Conservation (phyloP, 2,113 vertebrate genomes). For the Bufo gargarizans region DNA sequence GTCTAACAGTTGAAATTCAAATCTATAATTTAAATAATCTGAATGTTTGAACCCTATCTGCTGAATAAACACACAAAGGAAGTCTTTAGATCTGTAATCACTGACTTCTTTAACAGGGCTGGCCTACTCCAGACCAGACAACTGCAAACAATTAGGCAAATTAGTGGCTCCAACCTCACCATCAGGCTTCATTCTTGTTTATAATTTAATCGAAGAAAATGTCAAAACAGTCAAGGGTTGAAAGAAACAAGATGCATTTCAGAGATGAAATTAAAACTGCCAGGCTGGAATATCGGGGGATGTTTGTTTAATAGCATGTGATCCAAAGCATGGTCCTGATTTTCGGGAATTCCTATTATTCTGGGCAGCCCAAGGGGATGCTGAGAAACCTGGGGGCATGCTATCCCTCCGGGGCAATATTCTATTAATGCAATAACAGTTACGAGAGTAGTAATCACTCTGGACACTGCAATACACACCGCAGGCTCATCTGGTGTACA, state of each 20-base stretch:
- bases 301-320: constrained; percentile 99
- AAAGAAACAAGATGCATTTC: constrained; percentile 99
- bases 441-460: constrained; percentile 66
- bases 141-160: constrained; percentile 99
- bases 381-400: constrained; percentile 71
- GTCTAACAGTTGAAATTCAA: constrained; percentile 88
- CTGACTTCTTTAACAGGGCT: constrained; percentile 81
- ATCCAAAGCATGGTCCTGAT: constrained; percentile 88
- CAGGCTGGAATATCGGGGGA: constrained; percentile 99
- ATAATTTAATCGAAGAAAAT: constrained; percentile 99
- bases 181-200: constrained; percentile 99
- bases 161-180: constrained; percentile 99
- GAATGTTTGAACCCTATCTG: constrained; percentile 93
- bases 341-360: constrained; percentile 87
- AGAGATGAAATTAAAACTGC: constrained; percentile 99
- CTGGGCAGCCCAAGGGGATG: constrained; percentile 72
- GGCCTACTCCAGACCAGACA: constrained; percentile 93
- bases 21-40: constrained; percentile 97
- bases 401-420: constrained; percentile 70
- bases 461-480: constrained; percentile 52
- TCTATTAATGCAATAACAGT: constrained; percentile 62
- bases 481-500: constrained; percentile 30
- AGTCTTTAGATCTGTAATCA: constrained; percentile 96
- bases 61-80: constrained; percentile 93
- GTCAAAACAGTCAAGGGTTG: constrained; percentile 99